Percentiles rank a stretch among this genome's conserved stretches.
Evolutionary conservation across 2,113 vertebrate genomes (phyloP).

Genomic region (Oreotragus oreotragus): DNA sequence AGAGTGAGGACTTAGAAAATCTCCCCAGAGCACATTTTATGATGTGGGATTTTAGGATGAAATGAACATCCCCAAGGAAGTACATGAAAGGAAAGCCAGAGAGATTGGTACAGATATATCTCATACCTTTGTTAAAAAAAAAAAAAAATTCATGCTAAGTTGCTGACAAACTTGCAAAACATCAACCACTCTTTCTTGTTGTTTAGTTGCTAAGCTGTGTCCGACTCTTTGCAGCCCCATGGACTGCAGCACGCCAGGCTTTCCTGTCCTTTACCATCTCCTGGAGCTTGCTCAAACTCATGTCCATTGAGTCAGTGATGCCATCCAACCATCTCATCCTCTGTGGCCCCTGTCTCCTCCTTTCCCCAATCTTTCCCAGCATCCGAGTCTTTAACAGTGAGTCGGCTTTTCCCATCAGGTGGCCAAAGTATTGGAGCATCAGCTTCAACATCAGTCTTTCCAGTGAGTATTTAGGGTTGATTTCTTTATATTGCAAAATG

Average conservation of each 20-base stretch:
- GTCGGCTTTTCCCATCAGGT: neutral
- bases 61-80: neutral
- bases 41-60: neutral
- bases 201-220: neutral
- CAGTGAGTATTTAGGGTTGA: neutral
- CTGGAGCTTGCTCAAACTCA: neutral
- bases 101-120: neutral
- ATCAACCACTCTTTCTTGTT: neutral
- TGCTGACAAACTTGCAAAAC: neutral
- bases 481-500: neutral
- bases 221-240: neutral
- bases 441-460: neutral
- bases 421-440: neutral
- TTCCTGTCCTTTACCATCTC: neutral
- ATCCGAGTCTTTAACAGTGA: neutral
- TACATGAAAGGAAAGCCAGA: neutral
- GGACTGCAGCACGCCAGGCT: neutral
- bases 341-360: neutral
- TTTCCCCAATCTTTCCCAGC: neutral
- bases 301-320: neutral
- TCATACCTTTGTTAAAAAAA: neutral
- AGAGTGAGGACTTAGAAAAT: neutral
- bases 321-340: neutral
- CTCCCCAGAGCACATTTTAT: neutral
- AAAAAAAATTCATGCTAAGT: neutral